Base-by-base conservation (phyloP, 2,113 vertebrate species). In the Seriola quinqueradiata region DNA sequence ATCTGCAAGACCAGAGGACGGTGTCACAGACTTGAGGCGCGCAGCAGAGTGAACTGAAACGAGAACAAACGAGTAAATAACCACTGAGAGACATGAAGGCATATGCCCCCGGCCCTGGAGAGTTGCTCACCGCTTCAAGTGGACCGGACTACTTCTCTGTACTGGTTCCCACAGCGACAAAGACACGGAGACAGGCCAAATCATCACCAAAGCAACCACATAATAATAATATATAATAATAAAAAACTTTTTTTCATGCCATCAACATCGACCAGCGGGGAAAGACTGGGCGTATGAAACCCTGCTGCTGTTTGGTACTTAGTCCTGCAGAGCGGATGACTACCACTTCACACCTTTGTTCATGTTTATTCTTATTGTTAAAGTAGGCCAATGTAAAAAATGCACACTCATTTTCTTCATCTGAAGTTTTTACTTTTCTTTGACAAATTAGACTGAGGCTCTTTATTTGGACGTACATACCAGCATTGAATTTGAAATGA, bases 311-410 rank as follows among this genome's bases (percentile, higher is more conserved):
- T 93, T 95, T 92, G 95, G 95, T 96, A 95, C 95, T 83, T 87
- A 92, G 90, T 90, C 93, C 94, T 94, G 93, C 94, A 90, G 88
- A 93, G 93, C 92, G 92, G 95, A 95, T 92, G 92, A 94, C 90
- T 90, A 93, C 89, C 92, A 93, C 88, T 92, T 88, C 86, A 90
- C 89, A 87, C 87, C n/a, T 67, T 64, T 82, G 48, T 81, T 81
- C 85, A 81, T 83, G 58, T 90, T 78, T 88, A 81, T 89, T 92
- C 77, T 69, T 89, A 64, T 77, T 87, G 74, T 79, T 85, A 75
- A 79, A 78, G 46, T 78, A 89, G 82, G 68, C 81, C 75, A 77
- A 86, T 91, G 84, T 89, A 77, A 82, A 8, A 87, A 81, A 92
- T 75, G 87, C 89, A 83, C 87, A 93, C 82, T 84, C 23, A 46